These are phyloP conservation scores for Catharus fuscescens DNA, from an alignment of 2,113 vertebrate genomes.

Conservation along the genomic window DNA sequence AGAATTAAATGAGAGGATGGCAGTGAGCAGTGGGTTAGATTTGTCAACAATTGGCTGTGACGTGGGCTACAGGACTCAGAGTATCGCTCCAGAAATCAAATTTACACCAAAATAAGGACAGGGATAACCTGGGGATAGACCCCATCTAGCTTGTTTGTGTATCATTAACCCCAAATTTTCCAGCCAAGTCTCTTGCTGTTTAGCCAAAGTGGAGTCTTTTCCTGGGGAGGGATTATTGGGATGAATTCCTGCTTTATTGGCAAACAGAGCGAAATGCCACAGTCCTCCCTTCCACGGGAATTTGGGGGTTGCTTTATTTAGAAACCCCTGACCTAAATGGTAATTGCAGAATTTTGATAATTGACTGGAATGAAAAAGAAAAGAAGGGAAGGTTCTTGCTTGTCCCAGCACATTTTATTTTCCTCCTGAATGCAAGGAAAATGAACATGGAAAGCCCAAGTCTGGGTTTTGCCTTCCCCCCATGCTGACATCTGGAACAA, in stretches of 20 bases:
- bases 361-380: neutral
- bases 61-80: rapidly evolving
- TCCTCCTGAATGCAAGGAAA: neutral
- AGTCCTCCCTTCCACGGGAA: neutral
- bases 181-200: neutral
- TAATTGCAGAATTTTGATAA: neutral
- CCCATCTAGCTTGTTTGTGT: neutral
- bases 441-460: neutral
- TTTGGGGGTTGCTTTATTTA: neutral
- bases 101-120: neutral
- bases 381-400: neutral
- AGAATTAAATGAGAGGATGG: neutral
- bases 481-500: neutral
- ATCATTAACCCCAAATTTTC: neutral
- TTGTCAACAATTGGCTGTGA: neutral
- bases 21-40: neutral
- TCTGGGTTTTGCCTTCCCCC: neutral
- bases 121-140: neutral
- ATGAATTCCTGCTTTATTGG: neutral
- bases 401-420: neutral
- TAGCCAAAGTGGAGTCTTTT: neutral
- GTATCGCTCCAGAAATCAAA: rapidly evolving
- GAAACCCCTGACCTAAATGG: neutral
- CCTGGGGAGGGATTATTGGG: neutral
- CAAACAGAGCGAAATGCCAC: rapidly evolving